phyloP scores from a whole-genome alignment of 1,140 invertebrate species.

The Globodera ellingtonae region DNA sequence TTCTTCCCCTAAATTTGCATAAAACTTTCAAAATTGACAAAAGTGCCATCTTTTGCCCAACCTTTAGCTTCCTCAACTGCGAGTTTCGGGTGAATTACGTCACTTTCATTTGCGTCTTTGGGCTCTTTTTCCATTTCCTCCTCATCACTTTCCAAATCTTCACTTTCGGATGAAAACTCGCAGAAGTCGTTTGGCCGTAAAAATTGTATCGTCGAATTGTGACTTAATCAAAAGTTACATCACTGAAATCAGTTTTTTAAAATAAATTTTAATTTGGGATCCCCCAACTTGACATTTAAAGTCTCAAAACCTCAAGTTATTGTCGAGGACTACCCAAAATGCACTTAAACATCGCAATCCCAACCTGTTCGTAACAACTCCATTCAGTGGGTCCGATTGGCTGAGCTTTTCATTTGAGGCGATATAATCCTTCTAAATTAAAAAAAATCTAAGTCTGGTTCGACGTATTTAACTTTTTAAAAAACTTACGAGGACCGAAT shows the following conservation, averaged over 20 bases:
- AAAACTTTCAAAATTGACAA: background rate
- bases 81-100: background rate
- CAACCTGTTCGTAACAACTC: background rate
- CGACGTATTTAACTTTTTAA: background rate
- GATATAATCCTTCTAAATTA: slow-evolving; percentile 6
- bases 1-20: background rate
- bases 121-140: slow-evolving; percentile 6
- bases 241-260: background rate
- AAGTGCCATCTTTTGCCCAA: background rate
- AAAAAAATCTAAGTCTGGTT: background rate
- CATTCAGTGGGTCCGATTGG: background rate
- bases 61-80: background rate
- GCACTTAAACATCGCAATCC: background rate
- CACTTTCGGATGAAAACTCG: background rate
- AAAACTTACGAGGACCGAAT: background rate
- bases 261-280: background rate
- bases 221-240: background rate
- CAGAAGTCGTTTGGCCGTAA: slow-evolving; percentile 19
- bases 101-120: background rate
- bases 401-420: background rate
- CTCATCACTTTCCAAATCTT: slow-evolving; percentile 13
- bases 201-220: background rate
- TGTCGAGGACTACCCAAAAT: too few species aligned
- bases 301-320: background rate
- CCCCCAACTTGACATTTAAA: too few species aligned